Conservation (phyloP, 2,888 invertebrate species). For the Digitonthophagus gazella region DNA sequence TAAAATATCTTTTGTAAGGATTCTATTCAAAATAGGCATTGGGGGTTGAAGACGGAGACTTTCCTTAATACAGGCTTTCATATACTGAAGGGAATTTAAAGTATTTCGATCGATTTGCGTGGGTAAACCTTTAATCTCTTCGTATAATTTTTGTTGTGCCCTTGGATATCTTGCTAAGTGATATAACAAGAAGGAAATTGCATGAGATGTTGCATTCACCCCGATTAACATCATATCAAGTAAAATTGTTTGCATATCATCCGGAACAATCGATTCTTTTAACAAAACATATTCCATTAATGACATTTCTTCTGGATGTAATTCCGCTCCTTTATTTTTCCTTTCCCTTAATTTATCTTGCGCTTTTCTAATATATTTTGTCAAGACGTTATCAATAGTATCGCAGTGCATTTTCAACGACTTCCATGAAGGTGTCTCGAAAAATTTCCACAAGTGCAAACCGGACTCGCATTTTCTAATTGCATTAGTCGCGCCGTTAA, state of each 20-base stretch:
- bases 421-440: constrained; percentile 61
- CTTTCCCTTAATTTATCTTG: constrained; percentile 44
- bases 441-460: constrained; percentile 64
- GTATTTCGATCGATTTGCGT: constrained; percentile 35
- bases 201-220: constrained; percentile 63
- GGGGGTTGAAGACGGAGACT: constrained; percentile 64
- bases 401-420: constrained; percentile 61
- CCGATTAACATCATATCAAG: constrained; percentile 68
- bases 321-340: constrained; percentile 32
- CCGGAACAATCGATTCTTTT: constrained; percentile 56
- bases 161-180: constrained; percentile 65
- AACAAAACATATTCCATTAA: constrained; percentile 59
- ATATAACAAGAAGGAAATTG: constrained; percentile 64
- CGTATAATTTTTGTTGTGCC: constrained; percentile 59
- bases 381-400: constrained; percentile 60
- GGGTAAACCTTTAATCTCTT: constrained; percentile 55
- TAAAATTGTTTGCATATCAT: constrained; percentile 62
- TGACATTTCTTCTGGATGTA: constrained; percentile 40
- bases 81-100: constrained; percentile 52
- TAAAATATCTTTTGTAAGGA: constrained; percentile 59
- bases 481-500: constrained; percentile 59
- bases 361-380: constrained; percentile 58
- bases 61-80: constrained; percentile 66
- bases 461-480: constrained; percentile 64
- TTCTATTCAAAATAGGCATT: constrained; percentile 62